Conservation (phyloP, 2,888 invertebrate species). For the Athripsodes cinereus region DNA sequence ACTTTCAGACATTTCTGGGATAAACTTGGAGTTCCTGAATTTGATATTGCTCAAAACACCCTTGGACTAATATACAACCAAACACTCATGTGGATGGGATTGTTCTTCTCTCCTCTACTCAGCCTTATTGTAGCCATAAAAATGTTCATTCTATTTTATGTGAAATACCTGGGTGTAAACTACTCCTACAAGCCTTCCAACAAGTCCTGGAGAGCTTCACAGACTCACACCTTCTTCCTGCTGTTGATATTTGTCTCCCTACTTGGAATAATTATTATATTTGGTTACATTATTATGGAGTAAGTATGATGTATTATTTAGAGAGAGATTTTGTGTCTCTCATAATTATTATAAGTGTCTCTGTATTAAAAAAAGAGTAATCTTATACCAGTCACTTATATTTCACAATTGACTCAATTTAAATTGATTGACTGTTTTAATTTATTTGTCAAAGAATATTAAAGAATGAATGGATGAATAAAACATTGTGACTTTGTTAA, state of each 20-base stretch:
- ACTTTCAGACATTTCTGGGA: conserved; percentile 27
- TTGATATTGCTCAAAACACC: conserved; percentile 71
- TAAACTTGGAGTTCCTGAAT: conserved; percentile 51
- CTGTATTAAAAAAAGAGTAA: too few relatives aligned
- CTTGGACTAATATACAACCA: conserved; percentile 76
- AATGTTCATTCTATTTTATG: conserved; percentile 66
- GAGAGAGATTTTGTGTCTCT: too few relatives aligned
- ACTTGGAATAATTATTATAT: conserved; percentile 51
- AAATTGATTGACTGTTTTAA: too few relatives aligned
- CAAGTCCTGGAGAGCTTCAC: conserved; percentile 62
- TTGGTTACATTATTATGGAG: conserved; percentile 62
- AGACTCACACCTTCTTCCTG: conserved; percentile 69
- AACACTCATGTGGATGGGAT: conserved; percentile 69
- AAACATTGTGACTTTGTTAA: too few relatives aligned
- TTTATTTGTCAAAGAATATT: too few relatives aligned
- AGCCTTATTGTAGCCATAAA: conserved; percentile 60
- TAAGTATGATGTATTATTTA: too few relatives aligned
- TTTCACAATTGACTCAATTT: too few relatives aligned
- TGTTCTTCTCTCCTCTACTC: conserved; percentile 66
- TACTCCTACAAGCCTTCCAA: conserved; percentile 63
- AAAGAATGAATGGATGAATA: too few relatives aligned
- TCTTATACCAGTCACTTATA: too few relatives aligned
- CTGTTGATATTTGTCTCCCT: conserved; percentile 61
- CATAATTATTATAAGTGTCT: too few relatives aligned
- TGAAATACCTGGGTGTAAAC: conserved; percentile 55